phyloP scores from a whole-genome alignment of 64 coral and sea anemone species.

The Montipora efflorescens region DNA sequence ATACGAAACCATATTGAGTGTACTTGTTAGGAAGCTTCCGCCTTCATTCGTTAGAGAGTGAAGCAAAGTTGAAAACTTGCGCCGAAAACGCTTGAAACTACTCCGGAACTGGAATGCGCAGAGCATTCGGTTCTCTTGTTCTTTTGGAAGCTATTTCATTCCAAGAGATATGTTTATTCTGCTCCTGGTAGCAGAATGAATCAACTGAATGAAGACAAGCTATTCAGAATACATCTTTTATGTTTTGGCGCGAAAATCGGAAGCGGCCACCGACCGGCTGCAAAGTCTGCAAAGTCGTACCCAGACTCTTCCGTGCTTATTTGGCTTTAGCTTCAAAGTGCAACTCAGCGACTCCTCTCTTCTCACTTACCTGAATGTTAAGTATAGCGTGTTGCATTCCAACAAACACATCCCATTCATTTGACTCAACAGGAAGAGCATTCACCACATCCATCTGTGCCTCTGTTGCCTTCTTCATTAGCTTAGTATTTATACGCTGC shows the following conservation, averaged over 20 bases:
- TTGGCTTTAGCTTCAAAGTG: not conserved
- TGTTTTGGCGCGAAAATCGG: not conserved
- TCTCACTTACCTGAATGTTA: conserved; percentile 74
- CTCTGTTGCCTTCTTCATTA: conserved; percentile 90
- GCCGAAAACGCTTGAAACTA: too few relatives aligned
- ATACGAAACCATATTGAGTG: too few relatives aligned
- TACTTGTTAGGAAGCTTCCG: too few relatives aligned
- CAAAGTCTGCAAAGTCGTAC: not conserved
- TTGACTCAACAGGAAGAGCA: conserved; percentile 67
- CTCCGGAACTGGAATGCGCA: too few relatives aligned
- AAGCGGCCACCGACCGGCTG: not conserved
- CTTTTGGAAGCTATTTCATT: too few relatives aligned
- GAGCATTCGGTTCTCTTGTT: too few relatives aligned
- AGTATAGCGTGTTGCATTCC: conserved; percentile 90
- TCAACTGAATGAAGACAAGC: not conserved
- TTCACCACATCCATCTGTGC: conserved; percentile 82
- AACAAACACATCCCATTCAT: conserved; percentile 89
- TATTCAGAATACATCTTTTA: not conserved
- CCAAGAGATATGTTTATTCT: not conserved
- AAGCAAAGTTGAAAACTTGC: too few relatives aligned
- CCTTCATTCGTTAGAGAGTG: too few relatives aligned
- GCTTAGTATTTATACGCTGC: conserved; percentile 94
- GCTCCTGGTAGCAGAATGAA: not conserved
- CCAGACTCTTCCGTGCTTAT: not conserved
- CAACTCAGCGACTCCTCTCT: not conserved